phyloP scores from a whole-genome alignment of 2,888 invertebrate species.

The Syrphus vitripennis region DNA sequence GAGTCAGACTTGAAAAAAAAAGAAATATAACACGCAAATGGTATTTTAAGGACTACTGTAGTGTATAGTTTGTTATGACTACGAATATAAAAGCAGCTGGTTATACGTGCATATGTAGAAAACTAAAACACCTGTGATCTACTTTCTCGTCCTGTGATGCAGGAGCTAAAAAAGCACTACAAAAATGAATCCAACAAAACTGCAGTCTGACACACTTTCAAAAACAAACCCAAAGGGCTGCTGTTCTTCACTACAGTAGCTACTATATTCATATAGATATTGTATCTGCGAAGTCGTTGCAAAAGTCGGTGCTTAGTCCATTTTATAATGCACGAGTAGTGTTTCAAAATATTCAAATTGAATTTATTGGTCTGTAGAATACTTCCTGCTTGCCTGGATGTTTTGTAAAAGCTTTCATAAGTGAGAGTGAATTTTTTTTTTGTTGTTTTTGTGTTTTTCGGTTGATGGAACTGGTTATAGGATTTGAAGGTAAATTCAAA shows the following conservation, averaged over 20 bases:
- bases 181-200: not conserved
- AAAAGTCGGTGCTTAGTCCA: not conserved
- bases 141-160: slow-evolving; percentile 52
- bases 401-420: not conserved
- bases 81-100: not conserved
- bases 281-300: not conserved
- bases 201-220: slow-evolving; percentile 14
- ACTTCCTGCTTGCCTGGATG: not conserved
- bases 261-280: not conserved
- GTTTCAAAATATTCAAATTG: slow-evolving; percentile 20
- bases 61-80: not conserved
- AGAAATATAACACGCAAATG: slow-evolving; percentile 7
- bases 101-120: not conserved
- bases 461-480: not conserved
- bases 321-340: not conserved
- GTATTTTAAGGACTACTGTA: slow-evolving; percentile 16
- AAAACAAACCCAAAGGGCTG: not conserved
- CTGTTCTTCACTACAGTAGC: not conserved
- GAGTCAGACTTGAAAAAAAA: not conserved
- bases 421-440: slow-evolving; percentile 6
- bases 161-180: not conserved
- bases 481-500: not conserved
- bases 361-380: slow-evolving; percentile 21
- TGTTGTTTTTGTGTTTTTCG: not conserved
- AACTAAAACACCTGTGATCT: slow-evolving; percentile 60